Percentiles rank a stretch among this genome's conserved stretches.
Conservation (phyloP, 37 sponge, comb jelly and placozoan species). For the Spongilla lacustris region DNA sequence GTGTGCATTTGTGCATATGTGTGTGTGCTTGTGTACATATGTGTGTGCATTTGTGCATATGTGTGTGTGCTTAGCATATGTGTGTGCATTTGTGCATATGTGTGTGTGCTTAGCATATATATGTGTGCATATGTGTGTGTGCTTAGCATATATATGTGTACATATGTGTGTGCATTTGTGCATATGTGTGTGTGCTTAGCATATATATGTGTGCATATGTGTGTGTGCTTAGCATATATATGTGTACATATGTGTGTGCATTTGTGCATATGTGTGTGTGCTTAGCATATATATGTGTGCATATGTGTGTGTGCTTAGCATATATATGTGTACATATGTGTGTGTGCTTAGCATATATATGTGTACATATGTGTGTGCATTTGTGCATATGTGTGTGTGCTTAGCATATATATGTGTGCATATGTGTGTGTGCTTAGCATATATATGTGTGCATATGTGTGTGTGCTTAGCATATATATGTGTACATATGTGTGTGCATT, state of each 20-base stretch:
- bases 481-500: slow-evolving; percentile 18
- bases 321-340: neutral
- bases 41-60: neutral
- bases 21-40: too few relatives aligned
- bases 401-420: neutral
- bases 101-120: neutral
- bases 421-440: slow-evolving; percentile 57
- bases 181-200: too few relatives aligned
- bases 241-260: neutral
- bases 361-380: neutral
- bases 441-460: slow-evolving; percentile 30
- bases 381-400: neutral
- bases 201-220: too few relatives aligned
- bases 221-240: neutral
- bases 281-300: too few relatives aligned
- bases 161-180: too few relatives aligned
- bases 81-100: neutral
- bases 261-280: too few relatives aligned
- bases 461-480: too few relatives aligned
- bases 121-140: neutral
- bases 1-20: too few relatives aligned
- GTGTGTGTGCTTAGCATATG: neutral
- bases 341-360: too few relatives aligned
- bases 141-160: neutral
- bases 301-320: slow-evolving; percentile 23